Conservation (phyloP, 2,797 vertebrate genomes). For the Eulemur coronatus region DNA sequence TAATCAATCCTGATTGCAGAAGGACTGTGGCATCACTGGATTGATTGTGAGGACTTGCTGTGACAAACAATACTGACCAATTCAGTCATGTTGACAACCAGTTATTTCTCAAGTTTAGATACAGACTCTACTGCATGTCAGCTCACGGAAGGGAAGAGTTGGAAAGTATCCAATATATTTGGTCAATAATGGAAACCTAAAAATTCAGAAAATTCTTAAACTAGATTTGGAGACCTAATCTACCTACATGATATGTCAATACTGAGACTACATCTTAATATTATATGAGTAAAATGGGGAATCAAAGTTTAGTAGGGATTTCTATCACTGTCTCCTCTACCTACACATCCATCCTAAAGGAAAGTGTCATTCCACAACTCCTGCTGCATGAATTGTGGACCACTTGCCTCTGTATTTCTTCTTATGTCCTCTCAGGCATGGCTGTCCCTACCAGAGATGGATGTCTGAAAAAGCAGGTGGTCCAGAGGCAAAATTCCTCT, state of each 20-base stretch:
- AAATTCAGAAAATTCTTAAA: constrained; percentile 41
- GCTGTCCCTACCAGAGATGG: background rate
- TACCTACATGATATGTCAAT: background rate
- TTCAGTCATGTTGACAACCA: constrained; percentile 53
- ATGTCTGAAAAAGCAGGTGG: background rate
- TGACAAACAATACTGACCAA: constrained; percentile 64
- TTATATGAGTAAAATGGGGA: background rate
- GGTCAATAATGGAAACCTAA: background rate
- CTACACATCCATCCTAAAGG: background rate
- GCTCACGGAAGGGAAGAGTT: background rate
- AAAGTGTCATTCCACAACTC: background rate
- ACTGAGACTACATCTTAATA: background rate
- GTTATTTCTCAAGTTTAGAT: constrained; percentile 61
- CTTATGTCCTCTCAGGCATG: background rate
- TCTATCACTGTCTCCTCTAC: background rate
- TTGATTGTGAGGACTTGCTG: constrained; percentile 51
- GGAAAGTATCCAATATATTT: background rate
- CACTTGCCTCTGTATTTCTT: background rate
- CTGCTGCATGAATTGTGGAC: background rate
- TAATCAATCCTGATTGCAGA: constrained; percentile 70
- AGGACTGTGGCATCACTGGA: constrained; percentile 47
- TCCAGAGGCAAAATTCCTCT: background rate
- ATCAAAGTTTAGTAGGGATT: background rate
- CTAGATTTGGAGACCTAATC: background rate
- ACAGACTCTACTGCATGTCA: constrained; percentile 10